A percentile compares a stretch with the other conserved stretches of the same genome.
Conservation (phyloP, 2,888 invertebrate species). For the Cheilosia vulpina region DNA sequence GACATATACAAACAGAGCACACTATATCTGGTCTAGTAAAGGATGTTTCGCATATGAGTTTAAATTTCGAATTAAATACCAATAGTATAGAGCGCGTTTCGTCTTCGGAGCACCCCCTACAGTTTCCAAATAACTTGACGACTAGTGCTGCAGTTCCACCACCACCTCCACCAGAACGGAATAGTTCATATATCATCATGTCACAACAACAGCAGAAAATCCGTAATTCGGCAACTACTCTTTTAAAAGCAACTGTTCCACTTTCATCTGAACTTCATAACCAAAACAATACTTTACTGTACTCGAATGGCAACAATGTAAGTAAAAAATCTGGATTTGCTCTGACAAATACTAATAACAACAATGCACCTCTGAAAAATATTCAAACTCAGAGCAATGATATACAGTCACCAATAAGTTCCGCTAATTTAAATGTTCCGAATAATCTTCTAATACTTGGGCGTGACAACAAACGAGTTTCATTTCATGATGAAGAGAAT, state of each 20-base stretch:
- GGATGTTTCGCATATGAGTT: conserved; percentile 79
- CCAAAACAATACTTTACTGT: conserved; percentile 17
- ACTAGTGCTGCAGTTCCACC: conserved; percentile 81
- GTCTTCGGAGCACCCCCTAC: conserved; percentile 8
- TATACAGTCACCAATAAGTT: conserved; percentile 54
- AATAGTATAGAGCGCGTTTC: conserved; percentile 22
- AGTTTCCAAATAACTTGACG: conserved; percentile 13
- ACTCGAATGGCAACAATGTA: conserved; percentile 32
- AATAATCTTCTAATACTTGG: conserved; percentile 76
- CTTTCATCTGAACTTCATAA: conserved; percentile 52
- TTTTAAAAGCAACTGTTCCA: conserved; percentile 19
- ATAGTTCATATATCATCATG: conserved; percentile 94
- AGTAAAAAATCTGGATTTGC: conserved; percentile 29
- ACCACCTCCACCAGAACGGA: conserved; percentile 93
- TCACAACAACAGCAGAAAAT: conserved; percentile 86
- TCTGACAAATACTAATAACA: conserved; percentile 22
- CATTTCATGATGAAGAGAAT: conserved; percentile 88
- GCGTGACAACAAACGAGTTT: conserved; percentile 87
- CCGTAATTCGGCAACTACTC: conserved; percentile 70
- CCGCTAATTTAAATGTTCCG: conserved; percentile 16
- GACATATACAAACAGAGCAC: conserved; percentile 80
- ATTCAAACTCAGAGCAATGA: conserved; percentile 49
- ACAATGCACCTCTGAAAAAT: conserved; percentile 35
- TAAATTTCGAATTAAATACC: conserved; percentile 67
- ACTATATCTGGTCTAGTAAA: conserved; percentile 80